phyloP scores from a whole-genome alignment of 2,888 invertebrate species.

The Aphodius granarius region DNA sequence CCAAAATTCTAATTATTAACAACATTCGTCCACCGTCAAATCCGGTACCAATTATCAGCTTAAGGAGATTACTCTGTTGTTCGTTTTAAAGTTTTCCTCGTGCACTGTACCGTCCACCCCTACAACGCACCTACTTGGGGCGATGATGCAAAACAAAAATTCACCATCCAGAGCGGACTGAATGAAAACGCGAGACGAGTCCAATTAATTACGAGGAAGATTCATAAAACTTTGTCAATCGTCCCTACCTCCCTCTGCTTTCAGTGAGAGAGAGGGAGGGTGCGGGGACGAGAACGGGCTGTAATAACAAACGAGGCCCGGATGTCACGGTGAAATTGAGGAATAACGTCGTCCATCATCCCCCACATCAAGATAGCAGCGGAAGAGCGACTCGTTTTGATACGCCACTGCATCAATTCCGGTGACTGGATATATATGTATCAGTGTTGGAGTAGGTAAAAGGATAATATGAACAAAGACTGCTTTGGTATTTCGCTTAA shows the following conservation, averaged over 20 bases:
- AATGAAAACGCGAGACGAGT: not conserved
- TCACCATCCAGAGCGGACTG: not conserved
- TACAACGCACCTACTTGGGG: not conserved
- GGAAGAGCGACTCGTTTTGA: not conserved
- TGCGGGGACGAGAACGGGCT: not conserved
- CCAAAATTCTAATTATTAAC: not conserved
- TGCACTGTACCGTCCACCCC: not conserved
- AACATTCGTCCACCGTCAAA: not conserved
- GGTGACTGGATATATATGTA: not conserved
- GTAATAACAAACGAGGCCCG: not conserved
- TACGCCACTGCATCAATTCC: not conserved
- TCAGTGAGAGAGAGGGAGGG: too few relatives aligned
- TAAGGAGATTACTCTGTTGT: not conserved
- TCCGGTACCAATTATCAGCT: not conserved
- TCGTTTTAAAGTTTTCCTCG: not conserved
- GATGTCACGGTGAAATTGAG: not conserved
- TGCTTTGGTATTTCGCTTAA: not conserved
- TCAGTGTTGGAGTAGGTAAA: not conserved
- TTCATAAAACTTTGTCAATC: not conserved
- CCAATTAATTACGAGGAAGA: not conserved
- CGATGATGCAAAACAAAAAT: not conserved
- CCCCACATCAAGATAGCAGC: not conserved
- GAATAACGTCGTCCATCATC: not conserved
- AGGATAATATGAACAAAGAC: not conserved
- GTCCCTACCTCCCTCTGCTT: not conserved